Conservation (phyloP, 2,113 vertebrate genomes). For the Chunga burmeisteri region DNA sequence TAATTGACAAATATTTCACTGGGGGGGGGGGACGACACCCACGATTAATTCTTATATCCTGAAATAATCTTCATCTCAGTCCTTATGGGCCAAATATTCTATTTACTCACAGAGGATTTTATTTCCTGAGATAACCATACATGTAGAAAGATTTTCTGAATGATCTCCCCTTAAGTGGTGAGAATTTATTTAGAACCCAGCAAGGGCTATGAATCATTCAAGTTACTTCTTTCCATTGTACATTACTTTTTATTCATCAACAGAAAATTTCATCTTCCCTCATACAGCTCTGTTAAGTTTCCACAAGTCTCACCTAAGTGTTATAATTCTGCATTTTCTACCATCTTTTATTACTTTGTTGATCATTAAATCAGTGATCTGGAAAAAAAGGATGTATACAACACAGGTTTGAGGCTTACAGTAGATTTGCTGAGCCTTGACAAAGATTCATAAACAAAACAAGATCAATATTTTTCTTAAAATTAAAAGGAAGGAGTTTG, state of each 20-base stretch:
- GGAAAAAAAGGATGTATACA: background rate
- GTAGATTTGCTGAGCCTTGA: background rate
- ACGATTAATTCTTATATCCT: background rate
- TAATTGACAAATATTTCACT: background rate
- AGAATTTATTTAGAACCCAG: background rate
- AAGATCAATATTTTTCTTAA: background rate
- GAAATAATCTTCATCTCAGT: background rate
- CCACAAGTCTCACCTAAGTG: background rate
- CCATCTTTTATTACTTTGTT: background rate
- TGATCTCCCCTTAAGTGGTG: background rate
- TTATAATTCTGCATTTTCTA: background rate
- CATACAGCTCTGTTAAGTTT: background rate
- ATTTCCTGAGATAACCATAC: background rate
- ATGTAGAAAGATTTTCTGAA: background rate
- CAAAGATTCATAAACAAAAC: background rate
- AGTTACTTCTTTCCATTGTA: background rate
- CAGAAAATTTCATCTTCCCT: background rate
- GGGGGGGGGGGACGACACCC: rapidly evolving
- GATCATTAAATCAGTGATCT: background rate
- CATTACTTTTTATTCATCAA: background rate
- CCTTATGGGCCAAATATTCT: background rate
- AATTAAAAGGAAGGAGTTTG: background rate
- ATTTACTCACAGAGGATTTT: background rate
- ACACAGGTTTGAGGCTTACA: background rate
- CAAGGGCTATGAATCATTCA: background rate